Base-by-base conservation (phyloP, 2,113 vertebrate genomes). In the Emydocephalus ijimae region DNA sequence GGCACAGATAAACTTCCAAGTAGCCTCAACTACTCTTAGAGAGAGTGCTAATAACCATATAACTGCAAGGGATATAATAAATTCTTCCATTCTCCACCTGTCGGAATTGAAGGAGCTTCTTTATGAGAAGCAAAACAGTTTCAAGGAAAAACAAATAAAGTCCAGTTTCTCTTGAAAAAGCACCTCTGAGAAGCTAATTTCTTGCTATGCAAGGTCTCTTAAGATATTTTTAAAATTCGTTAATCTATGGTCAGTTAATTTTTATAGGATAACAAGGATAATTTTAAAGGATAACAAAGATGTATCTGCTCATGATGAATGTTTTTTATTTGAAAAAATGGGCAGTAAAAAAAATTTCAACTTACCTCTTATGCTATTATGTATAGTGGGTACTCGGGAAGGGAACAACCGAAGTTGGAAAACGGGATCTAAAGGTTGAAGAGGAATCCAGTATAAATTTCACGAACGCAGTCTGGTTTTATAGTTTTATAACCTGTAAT, bases 341-440 rank as follows among this genome's bases (percentile, higher is more conserved):
- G 1, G 10, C 56, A 61, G 8, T 91, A 55, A 85, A 54, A 69
- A 69, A 43, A 43, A 81, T 39, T 88, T 24, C 48, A 39, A 52
- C 74, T 90, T 56, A 92, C 92, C 55, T 90, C 88, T 92, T 7
- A 50, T 92, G 5, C 8, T 48, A 23, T 52, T 5, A 56, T 20
- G 24, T 26, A 92, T 92, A 7, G 11, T 92, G 29, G 92, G 92
- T 3, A 92, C 88, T 52, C 45, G 74, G 20, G 92, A 59, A 24
- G 29, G 92, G 56, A 61, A 61, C 1, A 92, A 12, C 10, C 56
- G 89, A 39, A 0, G 74, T 11, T 86, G 29, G 88, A 92, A 92
- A 34, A 86, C 12, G 11, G 88, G 88, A 61, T 92, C 92, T 92
- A 90, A 52, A 24, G 8, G 34, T 55, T 43, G 20, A 39, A 43